A percentile compares a stretch with the other conserved stretches of the same genome.
These are phyloP conservation scores for Trachelipus rathkii DNA, from an alignment of 1,140 invertebrate species.

Conservation along the genomic window DNA sequence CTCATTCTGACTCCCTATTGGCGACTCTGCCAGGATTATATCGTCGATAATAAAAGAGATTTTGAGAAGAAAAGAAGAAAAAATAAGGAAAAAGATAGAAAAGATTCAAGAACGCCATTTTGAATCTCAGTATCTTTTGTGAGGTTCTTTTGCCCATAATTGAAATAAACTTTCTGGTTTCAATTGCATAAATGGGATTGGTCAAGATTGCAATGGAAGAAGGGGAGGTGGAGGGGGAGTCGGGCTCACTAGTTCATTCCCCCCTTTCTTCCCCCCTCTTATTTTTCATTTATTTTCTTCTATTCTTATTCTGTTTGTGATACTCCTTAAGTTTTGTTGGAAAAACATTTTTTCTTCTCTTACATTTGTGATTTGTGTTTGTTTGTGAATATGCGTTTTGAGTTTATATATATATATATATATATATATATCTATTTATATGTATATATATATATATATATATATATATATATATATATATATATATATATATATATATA, in stretches of 20 bases:
- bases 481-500: slow-evolving; percentile 15
- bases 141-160: too few relatives aligned
- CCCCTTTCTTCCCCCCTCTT: neutral
- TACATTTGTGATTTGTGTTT: neutral
- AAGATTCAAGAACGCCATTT: too few relatives aligned
- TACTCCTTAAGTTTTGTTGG: neutral
- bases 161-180: too few relatives aligned
- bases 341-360: neutral
- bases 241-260: neutral
- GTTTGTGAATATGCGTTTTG: neutral
- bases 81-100: too few relatives aligned
- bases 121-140: too few relatives aligned
- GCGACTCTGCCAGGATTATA: too few relatives aligned
- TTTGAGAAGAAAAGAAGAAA: too few relatives aligned
- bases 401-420: slow-evolving; percentile 8
- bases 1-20: too few relatives aligned
- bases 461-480: slow-evolving; percentile 15
- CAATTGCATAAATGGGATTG: too few relatives aligned
- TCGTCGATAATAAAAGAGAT: too few relatives aligned
- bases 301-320: neutral
- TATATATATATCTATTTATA: slow-evolving; percentile 5
- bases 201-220: too few relatives aligned
- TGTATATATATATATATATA: slow-evolving; percentile 12
- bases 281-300: neutral
- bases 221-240: too few relatives aligned